Evolutionary conservation across 2,888 invertebrate genomes (phyloP).

Genomic region (Sylvicola cinctus): DNA sequence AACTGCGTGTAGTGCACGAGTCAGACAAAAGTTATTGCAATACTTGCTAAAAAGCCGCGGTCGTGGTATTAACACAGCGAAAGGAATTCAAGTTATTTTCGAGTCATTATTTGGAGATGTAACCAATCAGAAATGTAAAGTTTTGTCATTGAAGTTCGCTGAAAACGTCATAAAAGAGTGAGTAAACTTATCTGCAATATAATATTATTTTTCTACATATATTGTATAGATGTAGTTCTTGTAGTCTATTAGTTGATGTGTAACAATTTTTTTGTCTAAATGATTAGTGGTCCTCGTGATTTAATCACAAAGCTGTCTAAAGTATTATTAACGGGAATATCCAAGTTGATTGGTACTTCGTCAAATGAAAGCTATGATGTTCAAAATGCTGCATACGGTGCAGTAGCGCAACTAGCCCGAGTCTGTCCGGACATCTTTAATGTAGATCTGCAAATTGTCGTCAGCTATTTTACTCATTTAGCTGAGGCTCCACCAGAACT

Average conservation of each 20-base stretch:
- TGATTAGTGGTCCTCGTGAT: slow-evolving; percentile 17
- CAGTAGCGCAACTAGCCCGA: slow-evolving; percentile 28
- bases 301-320: slow-evolving; percentile 21
- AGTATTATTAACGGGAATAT: slow-evolving; percentile 21
- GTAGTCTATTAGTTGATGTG: neutral
- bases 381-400: slow-evolving; percentile 27
- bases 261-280: slow-evolving; percentile 2
- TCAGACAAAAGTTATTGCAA: slow-evolving; percentile 66
- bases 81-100: slow-evolving; percentile 72
- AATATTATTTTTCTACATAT: neutral
- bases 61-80: slow-evolving; percentile 50
- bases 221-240: neutral
- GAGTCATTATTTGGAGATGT: slow-evolving; percentile 68
- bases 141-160: slow-evolving; percentile 60
- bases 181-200: slow-evolving; percentile 18
- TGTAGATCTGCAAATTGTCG: slow-evolving; percentile 34
- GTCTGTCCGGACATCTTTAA: slow-evolving; percentile 35
- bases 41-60: slow-evolving; percentile 56
- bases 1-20: slow-evolving; percentile 59
- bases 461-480: slow-evolving; percentile 22
- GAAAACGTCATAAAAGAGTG: slow-evolving; percentile 63
- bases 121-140: slow-evolving; percentile 65
- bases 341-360: slow-evolving; percentile 20
- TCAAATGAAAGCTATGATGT: slow-evolving; percentile 22
- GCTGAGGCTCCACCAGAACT: slow-evolving; percentile 26